Conservation (phyloP, 53 echinoderm and acorn worm genomes). For the Holothuria scabra region DNA sequence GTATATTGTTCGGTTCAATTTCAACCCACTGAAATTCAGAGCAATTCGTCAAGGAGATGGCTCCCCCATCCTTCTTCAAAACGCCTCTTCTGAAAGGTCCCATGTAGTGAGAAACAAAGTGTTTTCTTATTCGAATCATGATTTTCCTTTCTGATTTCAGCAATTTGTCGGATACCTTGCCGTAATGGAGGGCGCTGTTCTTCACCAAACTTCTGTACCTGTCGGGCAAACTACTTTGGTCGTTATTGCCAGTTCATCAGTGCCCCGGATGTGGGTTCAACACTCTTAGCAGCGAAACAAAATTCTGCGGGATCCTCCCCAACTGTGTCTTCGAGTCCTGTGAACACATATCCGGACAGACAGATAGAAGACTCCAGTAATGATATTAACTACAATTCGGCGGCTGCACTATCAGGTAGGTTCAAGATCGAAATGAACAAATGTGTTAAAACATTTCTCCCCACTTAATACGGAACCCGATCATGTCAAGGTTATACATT, state of each 20-base stretch:
- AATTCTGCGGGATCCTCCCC: background rate
- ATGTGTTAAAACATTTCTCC: too few relatives aligned
- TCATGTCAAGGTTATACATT: too few relatives aligned
- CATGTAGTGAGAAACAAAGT: background rate
- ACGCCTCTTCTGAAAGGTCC: background rate
- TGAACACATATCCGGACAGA: background rate
- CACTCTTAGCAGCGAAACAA: background rate
- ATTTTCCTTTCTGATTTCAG: background rate
- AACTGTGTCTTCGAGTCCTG: constrained; percentile 1
- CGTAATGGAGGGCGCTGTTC: constrained; percentile 54
- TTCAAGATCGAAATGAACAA: too few relatives aligned
- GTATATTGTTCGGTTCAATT: too few relatives aligned
- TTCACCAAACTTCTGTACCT: constrained; percentile 43
- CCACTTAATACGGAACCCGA: too few relatives aligned
- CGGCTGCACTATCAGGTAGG: constrained; percentile 25
- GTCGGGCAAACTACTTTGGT: constrained; percentile 45
- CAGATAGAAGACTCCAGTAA: background rate
- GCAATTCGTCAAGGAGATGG: too few relatives aligned
- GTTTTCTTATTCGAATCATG: background rate
- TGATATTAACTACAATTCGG: background rate
- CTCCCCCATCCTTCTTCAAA: too few relatives aligned
- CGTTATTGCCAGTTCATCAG: constrained; percentile 49
- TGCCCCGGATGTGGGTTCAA: background rate
- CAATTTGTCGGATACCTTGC: constrained; percentile 50
- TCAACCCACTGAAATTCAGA: too few relatives aligned